phyloP scores from a whole-genome alignment of 1,140 invertebrate species.

The Diabrotica virgifera region DNA sequence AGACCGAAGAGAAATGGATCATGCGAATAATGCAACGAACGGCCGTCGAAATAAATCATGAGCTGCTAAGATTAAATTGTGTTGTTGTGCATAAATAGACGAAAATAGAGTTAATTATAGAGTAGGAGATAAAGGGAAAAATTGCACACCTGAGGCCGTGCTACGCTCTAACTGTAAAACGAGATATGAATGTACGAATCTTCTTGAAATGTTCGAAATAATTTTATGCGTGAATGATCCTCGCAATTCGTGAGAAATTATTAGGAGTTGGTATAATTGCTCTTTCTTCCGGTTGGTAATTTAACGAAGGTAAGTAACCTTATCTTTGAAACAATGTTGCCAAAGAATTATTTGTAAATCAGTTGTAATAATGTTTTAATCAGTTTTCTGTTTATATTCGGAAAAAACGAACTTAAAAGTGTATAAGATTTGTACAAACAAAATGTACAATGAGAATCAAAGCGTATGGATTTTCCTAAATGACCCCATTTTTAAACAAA shows the following conservation, averaged over 20 bases:
- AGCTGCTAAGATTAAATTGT: constrained; percentile 21
- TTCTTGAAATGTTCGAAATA: background rate
- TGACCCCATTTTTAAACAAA: no score
- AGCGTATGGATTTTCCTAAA: no score
- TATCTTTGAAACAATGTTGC: no score
- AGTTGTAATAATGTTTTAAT: no score
- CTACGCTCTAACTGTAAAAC: constrained; percentile 14
- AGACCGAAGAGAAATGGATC: constrained; percentile 21
- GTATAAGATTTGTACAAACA: no score
- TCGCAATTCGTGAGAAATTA: background rate
- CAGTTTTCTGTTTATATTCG: no score
- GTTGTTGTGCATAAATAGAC: constrained; percentile 22
- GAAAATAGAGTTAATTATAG: constrained; percentile 23
- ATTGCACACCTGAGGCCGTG: constrained; percentile 20
- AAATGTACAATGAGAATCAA: no score
- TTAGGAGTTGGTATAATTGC: background rate
- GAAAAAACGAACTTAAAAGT: no score
- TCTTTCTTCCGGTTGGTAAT: no score
- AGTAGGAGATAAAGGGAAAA: constrained; percentile 4
- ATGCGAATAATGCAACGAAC: constrained; percentile 12
- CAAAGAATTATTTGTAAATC: no score
- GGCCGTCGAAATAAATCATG: constrained; percentile 22
- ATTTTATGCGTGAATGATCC: constrained; percentile 7
- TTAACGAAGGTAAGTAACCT: no score
- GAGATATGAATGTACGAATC: constrained; percentile 18